Base-by-base conservation (phyloP, 2,888 invertebrate species). In the Amiota communis region DNA sequence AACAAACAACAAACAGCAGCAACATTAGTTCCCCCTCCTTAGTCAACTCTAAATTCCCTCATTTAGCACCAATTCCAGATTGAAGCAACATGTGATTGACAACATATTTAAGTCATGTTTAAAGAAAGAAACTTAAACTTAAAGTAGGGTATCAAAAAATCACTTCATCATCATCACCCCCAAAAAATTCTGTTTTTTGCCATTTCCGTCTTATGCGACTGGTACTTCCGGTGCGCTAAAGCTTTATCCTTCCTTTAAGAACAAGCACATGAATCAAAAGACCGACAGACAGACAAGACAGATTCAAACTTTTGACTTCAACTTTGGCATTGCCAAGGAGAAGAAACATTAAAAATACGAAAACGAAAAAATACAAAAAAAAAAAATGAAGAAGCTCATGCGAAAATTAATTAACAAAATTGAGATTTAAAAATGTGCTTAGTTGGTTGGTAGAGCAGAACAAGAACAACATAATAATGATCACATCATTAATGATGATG, bases 371-470 rank as follows among this genome's bases (percentile, higher is more conserved):
- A 36, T 36, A 36, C 1, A 36, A 36, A 23, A 23, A 23, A 23
- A 23, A 23, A 23, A 23, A 23, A 23, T 2, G 23, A 36, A 6
- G 36, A 36, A 74, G 74, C 77, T 79, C 76, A 79, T 80, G 78
- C 75, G 74, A 82, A 85, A 87, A 86, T 86, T 87, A 86, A 86
- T 86, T 86, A 86, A 86, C 82, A 80, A 78, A 86, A 86, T 81
- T 80, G 78, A 70, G 75, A 73, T 76, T 76, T 74, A 72, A 76
- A 73, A 77, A 74, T 70, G 74, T 70, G 56, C 53, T 15, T 53
- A 46, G 48, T n/a, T 49, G 12, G 64, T 71, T 23, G 17, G 48
- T 68, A 36, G 23, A 61, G 49, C 17, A 51, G 46, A 47, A 71
- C 3, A 20, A 65, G 65, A 36, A 23, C 2, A 23, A 23, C 23